Evolutionary conservation across 2,888 invertebrate species (phyloP).

Genomic region (Icerya purchasi): DNA sequence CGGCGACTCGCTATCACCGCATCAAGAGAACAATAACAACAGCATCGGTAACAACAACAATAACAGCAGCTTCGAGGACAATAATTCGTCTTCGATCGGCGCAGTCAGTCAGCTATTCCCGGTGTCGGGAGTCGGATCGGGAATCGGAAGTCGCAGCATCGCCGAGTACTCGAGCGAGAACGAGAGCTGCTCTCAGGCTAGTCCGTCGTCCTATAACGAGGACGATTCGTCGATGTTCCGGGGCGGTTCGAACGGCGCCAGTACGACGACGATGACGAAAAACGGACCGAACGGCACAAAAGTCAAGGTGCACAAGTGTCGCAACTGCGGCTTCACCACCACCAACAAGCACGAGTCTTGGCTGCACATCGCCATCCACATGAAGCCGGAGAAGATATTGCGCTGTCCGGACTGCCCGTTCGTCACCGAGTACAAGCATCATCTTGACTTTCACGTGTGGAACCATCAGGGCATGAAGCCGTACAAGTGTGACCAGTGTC

Average conservation of each 20-base stretch:
- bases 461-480: constrained; percentile 92
- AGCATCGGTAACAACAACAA: background rate
- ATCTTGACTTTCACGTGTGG: constrained; percentile 85
- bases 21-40: constrained; percentile 7
- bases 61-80: constrained; percentile 4
- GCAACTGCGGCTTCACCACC: constrained; percentile 31
- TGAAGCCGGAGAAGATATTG: constrained; percentile 76
- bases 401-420: constrained; percentile 85
- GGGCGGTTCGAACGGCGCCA: background rate
- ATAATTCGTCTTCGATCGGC: background rate
- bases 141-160: background rate
- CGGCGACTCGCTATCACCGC: no score
- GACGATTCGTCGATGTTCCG: constrained; percentile 3
- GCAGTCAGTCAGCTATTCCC: no score
- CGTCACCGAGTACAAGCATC: constrained; percentile 96
- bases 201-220: constrained; percentile 5
- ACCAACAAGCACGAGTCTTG: constrained; percentile 80
- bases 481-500: constrained; percentile 75
- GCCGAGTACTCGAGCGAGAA: constrained; percentile 7
- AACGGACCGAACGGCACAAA: constrained; percentile 5
- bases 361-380: constrained; percentile 73
- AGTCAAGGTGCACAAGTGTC: constrained; percentile 18
- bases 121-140: constrained; percentile 5
- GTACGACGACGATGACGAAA: background rate
- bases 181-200: constrained; percentile 3